Base-by-base conservation (phyloP, 2,888 invertebrate species). In the Caenorhabditis sp. region DNA sequence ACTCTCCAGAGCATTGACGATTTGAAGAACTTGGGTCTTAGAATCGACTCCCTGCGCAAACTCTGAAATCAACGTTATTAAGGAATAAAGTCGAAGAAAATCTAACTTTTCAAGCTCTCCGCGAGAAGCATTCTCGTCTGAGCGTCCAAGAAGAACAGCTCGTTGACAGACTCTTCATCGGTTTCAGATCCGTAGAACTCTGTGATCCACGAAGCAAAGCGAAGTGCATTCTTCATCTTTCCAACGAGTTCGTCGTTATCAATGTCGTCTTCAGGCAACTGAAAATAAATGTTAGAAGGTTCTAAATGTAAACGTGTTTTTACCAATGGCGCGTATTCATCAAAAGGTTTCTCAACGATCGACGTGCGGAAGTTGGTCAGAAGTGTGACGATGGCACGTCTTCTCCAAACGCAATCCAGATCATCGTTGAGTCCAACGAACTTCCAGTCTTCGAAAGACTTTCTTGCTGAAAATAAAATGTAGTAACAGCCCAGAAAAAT, bases 381-480 rank as follows among this genome's bases (percentile, higher is more conserved):
- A 52, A 70, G 43, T 13, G 45, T 53, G 15, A 59, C 52, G 22
- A 68, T 43, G 4, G 68, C 37, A 4, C 20, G 58, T 43, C 68
- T 52, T 53, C 41, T 70, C 52, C 52, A 70, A 3, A 20, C 9
- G 22, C 41, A 58, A 1, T 35, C 24, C 6, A 70, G 26, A 30
- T 70, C 59, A 4, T 53, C 17, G 2, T 17, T 8, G 22, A 70
- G n/a, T 22, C 70, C 70, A 0, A 30, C 20, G 9, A 26, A 22
- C 1, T 7, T 9, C 70, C 70, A 70, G 37, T 61, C 59, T n/a
- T 37, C 53, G 22, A 55, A 61, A 1, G 61, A 32, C n/a, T 62
- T 71, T 32, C 30, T 62, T 0, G 62, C 61, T 71, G 45, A 11
- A 70, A 61, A 55, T 7, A 26, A 2, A 53, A 1, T 8, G 6